Evolutionary conservation across 2,888 invertebrate genomes (phyloP), one percentile per base, ranked within the genome.

Genomic region (Oligia fasciuncula): DNA sequence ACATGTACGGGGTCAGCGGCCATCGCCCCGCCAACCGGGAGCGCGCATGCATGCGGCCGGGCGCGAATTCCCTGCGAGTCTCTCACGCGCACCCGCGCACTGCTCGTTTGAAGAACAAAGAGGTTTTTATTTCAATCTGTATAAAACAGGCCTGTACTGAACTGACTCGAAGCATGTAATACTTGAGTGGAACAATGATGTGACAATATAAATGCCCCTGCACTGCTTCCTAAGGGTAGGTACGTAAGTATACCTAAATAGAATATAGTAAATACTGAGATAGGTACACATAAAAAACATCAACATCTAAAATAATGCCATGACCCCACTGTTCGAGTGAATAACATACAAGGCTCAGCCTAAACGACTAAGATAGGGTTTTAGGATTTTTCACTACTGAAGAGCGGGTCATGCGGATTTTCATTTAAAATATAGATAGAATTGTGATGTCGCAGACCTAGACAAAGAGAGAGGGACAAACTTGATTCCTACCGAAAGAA

Each of bases 41-140:
- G 71, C 57, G 43, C 40, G 49, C 60, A 77, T 76, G 49, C 60
- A 77, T 76, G 77, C 70, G 73, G 69, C 76, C 82, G 79, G 79
- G 74, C 81, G 87, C 85, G 79, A 83, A 88, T 90, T 87, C 89
- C 89, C 84, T 75, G 82, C 85, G 80, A 88, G 76, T 87, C 86
- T 88, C 87, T 89, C 89, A 86, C 80, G 88, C 73, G 73, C 81
- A 75, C 76, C 83, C 83, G 72, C 54, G 60, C 67, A 0, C 77
- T 8, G 40, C 72, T 35, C 60, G 67, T 76, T 84, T 85, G 85
- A 88, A 81, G 81, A 86, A 89, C 85, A 85, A 88, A 85, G 86
- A 85, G 80, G 74, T 85, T 88, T 88, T 88, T 88, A 88, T 88
- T 75, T 80, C 54, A 82, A 78, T 81, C 87, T 78, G 57, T 72